Base-by-base conservation (phyloP, 2,797 vertebrate genomes). In the Sebastes nivosus region DNA sequence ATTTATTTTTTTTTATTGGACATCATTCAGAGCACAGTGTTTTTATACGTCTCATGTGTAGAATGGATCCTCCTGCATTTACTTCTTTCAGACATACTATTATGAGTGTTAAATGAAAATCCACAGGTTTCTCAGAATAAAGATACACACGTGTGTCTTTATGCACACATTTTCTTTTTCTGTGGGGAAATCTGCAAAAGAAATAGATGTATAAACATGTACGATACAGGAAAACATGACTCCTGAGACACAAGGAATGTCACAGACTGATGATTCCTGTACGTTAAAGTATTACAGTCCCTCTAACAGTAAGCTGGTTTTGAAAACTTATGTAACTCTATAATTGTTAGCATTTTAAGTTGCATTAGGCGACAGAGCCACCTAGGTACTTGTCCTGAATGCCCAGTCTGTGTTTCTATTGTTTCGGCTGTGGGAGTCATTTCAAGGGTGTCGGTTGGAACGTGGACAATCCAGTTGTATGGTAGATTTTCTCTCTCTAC, bases 361-460 rank as follows among this genome's bases (percentile, higher is more conserved):
- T 69, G 63, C 61, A 72, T 67, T 36, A 57, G 54, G 50, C 4
- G 12, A 74, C 13, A 32, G 64, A 83, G 50, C 67, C 68, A 67
- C 61, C n/a, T 14, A 18, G 77, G 68, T 65, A 79, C 80, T 87
- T 81, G 68, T 83, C 64, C 82, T 83, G 25, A 78, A 75, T 22
- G 20, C 63, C 80, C 52, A 30, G 52, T 84, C 77, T 87, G 58
- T 83, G 87, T 81, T 75, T 79, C 80, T 73, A 67, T 89, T 88
- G 86, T 89, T 79, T 76, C 46, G 79, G 75, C 38, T 75, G 12
- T 71, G 77, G 86, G 88, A 93, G 92, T 89, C 88, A 88, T 94
- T 93, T 92, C 87, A 92, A 92, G 92, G 91, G 87, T 92, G 87
- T 92, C 77, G 69, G 65, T 86, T 77, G 88, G 85, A 90, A 93